Conservation (phyloP, 2,113 vertebrate species). For the Boleophthalmus pectinirostris region DNA sequence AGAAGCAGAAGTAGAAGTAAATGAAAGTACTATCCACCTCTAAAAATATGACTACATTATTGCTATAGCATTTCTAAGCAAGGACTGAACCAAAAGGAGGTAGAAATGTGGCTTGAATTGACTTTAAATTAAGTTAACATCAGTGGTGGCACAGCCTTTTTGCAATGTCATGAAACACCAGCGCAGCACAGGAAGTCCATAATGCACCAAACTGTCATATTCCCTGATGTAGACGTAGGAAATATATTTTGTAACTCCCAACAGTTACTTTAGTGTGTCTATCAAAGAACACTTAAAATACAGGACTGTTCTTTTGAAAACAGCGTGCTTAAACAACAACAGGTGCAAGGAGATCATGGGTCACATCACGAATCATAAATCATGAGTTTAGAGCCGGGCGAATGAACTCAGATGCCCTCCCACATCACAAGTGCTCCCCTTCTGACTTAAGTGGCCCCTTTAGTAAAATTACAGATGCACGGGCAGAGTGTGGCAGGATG, state of each 20-base stretch:
- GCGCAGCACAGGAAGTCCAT: no score
- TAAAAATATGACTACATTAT: no score
- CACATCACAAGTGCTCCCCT: constrained; percentile 1
- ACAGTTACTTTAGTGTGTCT: background rate
- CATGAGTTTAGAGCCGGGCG: background rate
- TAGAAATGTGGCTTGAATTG: no score
- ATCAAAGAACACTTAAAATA: background rate
- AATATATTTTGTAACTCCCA: background rate
- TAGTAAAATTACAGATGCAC: background rate
- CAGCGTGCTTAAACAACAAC: background rate
- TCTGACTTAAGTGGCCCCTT: background rate
- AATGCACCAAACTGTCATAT: background rate
- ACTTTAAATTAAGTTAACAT: no score
- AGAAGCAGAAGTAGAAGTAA: no score
- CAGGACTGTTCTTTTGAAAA: background rate
- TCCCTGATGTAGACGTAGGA: background rate
- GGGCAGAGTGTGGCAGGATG: background rate
- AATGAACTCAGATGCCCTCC: background rate
- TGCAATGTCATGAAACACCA: background rate
- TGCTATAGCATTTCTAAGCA: no score
- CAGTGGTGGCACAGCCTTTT: no score
- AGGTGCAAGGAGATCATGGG: background rate
- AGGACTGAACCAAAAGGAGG: no score
- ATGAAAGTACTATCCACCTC: no score
- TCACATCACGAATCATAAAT: background rate